Conservation (phyloP, 2,888 invertebrate genomes). For the Xestia rhomboidea region DNA sequence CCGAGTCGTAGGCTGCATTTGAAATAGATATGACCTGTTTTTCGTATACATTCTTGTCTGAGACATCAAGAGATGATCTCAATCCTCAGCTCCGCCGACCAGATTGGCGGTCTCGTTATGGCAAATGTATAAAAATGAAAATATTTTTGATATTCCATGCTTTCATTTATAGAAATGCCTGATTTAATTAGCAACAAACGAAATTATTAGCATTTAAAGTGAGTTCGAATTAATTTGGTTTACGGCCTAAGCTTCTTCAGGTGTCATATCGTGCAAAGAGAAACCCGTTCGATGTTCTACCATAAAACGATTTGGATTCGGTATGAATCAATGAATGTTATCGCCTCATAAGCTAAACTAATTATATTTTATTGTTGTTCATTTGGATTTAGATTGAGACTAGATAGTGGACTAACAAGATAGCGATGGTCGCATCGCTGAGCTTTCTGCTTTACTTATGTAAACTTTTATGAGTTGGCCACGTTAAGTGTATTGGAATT, state of each 20-base stretch:
- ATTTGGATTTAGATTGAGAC: constrained; percentile 45
- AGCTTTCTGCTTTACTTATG: constrained; percentile 34
- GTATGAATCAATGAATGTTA: constrained; percentile 37
- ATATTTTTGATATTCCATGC: constrained; percentile 31
- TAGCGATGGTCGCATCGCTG: constrained; percentile 17
- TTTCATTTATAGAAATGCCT: constrained; percentile 37
- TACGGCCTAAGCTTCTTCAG: constrained; percentile 67
- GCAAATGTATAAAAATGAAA: constrained; percentile 42
- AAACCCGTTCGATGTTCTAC: constrained; percentile 59
- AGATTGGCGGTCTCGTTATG: constrained; percentile 42
- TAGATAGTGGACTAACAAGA: constrained; percentile 39
- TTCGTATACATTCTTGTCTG: constrained; percentile 56
- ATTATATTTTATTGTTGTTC: constrained; percentile 54
- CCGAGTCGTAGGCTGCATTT: constrained; percentile 65
- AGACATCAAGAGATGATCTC: constrained; percentile 63
- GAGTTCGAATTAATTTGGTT: constrained; percentile 77
- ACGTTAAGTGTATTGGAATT: constrained; percentile 41
- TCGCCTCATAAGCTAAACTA: constrained; percentile 39
- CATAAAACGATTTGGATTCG: constrained; percentile 45
- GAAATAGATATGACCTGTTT: constrained; percentile 73
- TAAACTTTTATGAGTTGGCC: constrained; percentile 38
- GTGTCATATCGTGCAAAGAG: constrained; percentile 68
- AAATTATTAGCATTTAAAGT: constrained; percentile 76
- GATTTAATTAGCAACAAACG: constrained; percentile 72
- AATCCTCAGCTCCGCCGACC: constrained; percentile 52